A percentile compares a stretch with the other conserved stretches of the same genome.
These are phyloP conservation scores for Vandiemenella viatica DNA, from an alignment of 2,888 invertebrate species.

Conservation along the genomic window DNA sequence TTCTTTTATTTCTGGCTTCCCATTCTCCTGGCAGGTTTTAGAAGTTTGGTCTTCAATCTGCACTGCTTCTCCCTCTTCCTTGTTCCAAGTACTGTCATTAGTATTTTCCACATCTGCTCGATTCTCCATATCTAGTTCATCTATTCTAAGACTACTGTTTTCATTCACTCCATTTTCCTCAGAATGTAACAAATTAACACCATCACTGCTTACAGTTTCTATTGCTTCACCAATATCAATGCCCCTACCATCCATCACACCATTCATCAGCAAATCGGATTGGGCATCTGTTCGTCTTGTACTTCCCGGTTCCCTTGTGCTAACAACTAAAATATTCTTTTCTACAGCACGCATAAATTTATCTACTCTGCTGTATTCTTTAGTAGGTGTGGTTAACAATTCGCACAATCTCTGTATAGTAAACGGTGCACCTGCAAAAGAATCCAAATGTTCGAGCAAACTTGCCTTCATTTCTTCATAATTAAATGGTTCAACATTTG, in stretches of 20 bases:
- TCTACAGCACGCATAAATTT: conserved; percentile 95
- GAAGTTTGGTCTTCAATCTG: neutral
- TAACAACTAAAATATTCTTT: conserved; percentile 80
- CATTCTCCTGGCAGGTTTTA: too few species aligned
- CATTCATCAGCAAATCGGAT: conserved; percentile 12
- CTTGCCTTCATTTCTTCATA: conserved; percentile 78
- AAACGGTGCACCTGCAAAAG: conserved; percentile 82
- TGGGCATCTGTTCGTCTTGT: conserved; percentile 8
- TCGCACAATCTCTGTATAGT: conserved; percentile 94
- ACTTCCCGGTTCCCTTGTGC: conserved; percentile 34
- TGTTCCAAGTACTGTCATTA: conserved; percentile 2
- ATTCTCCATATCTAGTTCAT: conserved; percentile 12
- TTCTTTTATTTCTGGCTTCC: too few species aligned
- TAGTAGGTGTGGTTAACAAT: conserved; percentile 73
- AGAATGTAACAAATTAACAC: conserved; percentile 13
- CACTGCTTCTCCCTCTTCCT: neutral
- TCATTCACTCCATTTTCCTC: conserved; percentile 4
- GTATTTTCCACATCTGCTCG: neutral
- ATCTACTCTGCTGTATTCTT: conserved; percentile 89
- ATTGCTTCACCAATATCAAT: conserved; percentile 13
- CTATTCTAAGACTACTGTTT: conserved; percentile 1
- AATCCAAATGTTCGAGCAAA: conserved; percentile 64
- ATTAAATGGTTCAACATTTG: conserved; percentile 81
- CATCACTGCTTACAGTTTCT: conserved; percentile 13
- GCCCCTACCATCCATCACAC: conserved; percentile 11